Evolutionary conservation across 2,113 vertebrate genomes (phyloP), one percentile per base, ranked within the genome.

Genomic region (Heterocephalus glaber): DNA sequence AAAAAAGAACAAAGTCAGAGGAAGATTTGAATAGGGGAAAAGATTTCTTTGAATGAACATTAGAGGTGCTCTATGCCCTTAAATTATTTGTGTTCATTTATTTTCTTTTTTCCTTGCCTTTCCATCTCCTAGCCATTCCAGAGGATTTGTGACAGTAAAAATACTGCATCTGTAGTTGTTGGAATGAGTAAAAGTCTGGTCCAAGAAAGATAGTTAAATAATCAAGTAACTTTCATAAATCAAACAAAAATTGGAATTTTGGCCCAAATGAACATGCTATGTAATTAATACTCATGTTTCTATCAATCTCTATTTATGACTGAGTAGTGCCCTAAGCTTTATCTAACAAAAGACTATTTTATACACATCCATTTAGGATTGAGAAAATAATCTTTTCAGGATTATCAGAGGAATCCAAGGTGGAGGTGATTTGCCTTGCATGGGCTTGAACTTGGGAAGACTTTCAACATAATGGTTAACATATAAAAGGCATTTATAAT

Each of bases 401-500:
- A 97, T 97, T 97, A 98, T 98, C 90, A 94, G 70, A 86, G 61
- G 94, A 96, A 95, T 95, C 68, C 79, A 86, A 63, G 92, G 91
- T 20, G 49, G 80, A 96, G 90, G 93, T 92, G 94, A 97, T 63
- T 97, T 96, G 72, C 84, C 89, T 58, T 28, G 52, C 58, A 4
- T 86, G 81, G 49, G 52, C 87, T 88, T 97, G 94, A 95, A 97
- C 97, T 97, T 97, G 85, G 88, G 93, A 28, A 76, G 61, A 56
- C 60, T 96, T 94, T 83, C 89, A 26, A 89, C 47, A 33, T 85
- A 97, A 96, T 82, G 83, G 98, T 97, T 98, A 88, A 94, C 77
- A 95, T 92, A 95, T 87, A 97, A 98, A 97, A 97, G 95, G 90
- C 85, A 96, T 98, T 96, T 90, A 86, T 97, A 60, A 97, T 95